phyloP scores from a whole-genome alignment of 1,140 invertebrate genomes.

The Phthorimaea operculella region DNA sequence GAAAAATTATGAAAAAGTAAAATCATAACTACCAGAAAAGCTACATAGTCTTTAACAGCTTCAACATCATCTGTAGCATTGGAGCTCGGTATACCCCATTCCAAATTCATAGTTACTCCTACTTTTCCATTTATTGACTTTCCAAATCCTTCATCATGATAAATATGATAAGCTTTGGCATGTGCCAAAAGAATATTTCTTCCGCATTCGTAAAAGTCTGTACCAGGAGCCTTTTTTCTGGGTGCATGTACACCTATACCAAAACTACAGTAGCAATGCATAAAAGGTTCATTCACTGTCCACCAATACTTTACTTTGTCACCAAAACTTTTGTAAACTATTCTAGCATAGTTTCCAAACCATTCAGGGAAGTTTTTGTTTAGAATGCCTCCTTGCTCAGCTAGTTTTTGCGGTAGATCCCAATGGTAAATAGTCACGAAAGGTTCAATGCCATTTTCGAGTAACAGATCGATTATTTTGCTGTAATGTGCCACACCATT shows the following conservation, averaged over 20 bases:
- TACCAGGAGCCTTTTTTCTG: constrained; percentile 45
- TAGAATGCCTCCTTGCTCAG: constrained; percentile 68
- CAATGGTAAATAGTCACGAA: constrained; percentile 67
- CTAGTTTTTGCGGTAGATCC: constrained; percentile 64
- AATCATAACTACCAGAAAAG: constrained; percentile 21
- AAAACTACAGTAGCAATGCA: constrained; percentile 54
- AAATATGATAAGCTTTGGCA: constrained; percentile 69
- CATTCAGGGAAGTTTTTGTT: constrained; percentile 61
- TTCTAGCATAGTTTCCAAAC: constrained; percentile 54
- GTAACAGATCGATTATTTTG: constrained; percentile 68
- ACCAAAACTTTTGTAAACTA: constrained; percentile 47
- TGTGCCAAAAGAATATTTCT: constrained; percentile 68
- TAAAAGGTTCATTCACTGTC: constrained; percentile 39
- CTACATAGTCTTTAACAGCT: constrained; percentile 35
- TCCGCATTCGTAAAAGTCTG: constrained; percentile 58
- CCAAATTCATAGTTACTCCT: constrained; percentile 50
- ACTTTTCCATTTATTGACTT: constrained; percentile 33
- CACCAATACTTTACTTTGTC: constrained; percentile 59
- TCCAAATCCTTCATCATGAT: constrained; percentile 67
- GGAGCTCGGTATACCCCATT: constrained; percentile 41
- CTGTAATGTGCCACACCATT: constrained; percentile 71
- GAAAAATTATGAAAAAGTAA: too few species aligned
- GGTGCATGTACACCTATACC: constrained; percentile 54
- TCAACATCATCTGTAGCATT: constrained; percentile 27
- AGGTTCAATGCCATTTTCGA: constrained; percentile 61